Conservation (phyloP, 2,888 invertebrate genomes). For the Tetranychus truncatus region DNA sequence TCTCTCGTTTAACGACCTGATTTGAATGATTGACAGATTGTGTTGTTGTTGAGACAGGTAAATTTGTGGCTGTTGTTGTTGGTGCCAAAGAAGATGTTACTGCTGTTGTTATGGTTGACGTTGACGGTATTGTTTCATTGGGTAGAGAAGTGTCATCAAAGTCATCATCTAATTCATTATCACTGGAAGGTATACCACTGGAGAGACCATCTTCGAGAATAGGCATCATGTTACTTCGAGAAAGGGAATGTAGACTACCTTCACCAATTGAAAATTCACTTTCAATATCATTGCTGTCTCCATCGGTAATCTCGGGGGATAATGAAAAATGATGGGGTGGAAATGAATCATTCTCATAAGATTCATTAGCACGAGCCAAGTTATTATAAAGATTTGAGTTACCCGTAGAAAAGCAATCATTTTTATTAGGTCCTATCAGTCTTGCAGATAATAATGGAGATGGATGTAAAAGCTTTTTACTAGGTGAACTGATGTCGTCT, state of each 20-base stretch:
- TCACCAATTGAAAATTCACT: slow-evolving; percentile 49
- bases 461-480: neutral
- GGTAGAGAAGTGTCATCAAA: neutral
- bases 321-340: slow-evolving; percentile 55
- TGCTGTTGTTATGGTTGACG: neutral
- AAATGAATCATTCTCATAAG: neutral
- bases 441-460: neutral
- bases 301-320: slow-evolving; percentile 79
- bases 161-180: slow-evolving; percentile 2
- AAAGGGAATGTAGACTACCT: slow-evolving; percentile 32
- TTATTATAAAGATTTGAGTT: neutral
- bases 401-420: neutral
- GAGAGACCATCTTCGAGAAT: slow-evolving; percentile 81
- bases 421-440: neutral
- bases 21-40: neutral
- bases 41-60: neutral
- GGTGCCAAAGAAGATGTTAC: neutral
- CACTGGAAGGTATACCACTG: slow-evolving; percentile 42
- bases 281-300: slow-evolving; percentile 69
- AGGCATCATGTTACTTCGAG: slow-evolving; percentile 47
- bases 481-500: neutral
- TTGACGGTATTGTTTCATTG: neutral
- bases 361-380: neutral
- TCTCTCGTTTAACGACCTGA: neutral
- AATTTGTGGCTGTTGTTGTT: slow-evolving; percentile 12